Evolutionary conservation across 2,888 invertebrate genomes (phyloP).

Genomic region (Pachliopta kotzebuea): DNA sequence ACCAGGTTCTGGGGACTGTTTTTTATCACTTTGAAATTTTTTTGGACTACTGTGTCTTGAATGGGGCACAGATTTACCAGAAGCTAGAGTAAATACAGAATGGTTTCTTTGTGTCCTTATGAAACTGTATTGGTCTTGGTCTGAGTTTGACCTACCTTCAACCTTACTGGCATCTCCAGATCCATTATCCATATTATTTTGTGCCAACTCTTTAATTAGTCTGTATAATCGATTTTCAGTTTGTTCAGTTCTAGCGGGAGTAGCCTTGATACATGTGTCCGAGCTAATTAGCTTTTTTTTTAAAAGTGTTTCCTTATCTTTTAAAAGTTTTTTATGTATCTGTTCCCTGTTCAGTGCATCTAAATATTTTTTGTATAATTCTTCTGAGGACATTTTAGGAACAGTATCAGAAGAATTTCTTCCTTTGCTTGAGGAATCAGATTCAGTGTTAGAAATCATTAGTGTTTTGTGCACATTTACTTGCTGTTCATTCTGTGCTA

Average conservation of each 20-base stretch:
- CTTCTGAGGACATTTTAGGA: conserved; percentile 63
- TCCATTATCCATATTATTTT: conserved; percentile 69
- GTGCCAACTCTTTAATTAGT: conserved; percentile 67
- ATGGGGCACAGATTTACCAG: conserved; percentile 54
- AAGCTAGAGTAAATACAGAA: conserved; percentile 71
- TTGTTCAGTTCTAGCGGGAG: conserved; percentile 42
- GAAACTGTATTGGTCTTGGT: conserved; percentile 40
- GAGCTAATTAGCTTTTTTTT: conserved; percentile 64
- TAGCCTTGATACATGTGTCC: conserved; percentile 49
- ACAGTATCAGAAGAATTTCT: conserved; percentile 55
- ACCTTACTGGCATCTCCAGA: conserved; percentile 74
- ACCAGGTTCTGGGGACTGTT: conserved; percentile 43
- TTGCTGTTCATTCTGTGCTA: conserved; percentile 47
- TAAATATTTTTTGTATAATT: conserved; percentile 66
- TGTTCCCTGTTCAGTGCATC: conserved; percentile 64
- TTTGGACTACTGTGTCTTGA: conserved; percentile 49
- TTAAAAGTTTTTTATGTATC: conserved; percentile 61
- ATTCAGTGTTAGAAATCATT: conserved; percentile 53
- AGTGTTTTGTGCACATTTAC: conserved; percentile 40
- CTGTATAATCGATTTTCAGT: conserved; percentile 55
- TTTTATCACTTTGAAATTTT: conserved; percentile 48
- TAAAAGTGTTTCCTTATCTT: conserved; percentile 66
- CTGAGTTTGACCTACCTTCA: conserved; percentile 54
- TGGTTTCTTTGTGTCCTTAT: conserved; percentile 60
- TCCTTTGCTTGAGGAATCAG: conserved; percentile 59